A percentile compares a stretch with the other conserved stretches of the same genome.
phyloP scores from a whole-genome alignment of 2,113 vertebrate species.

The Sylvietta virens region DNA sequence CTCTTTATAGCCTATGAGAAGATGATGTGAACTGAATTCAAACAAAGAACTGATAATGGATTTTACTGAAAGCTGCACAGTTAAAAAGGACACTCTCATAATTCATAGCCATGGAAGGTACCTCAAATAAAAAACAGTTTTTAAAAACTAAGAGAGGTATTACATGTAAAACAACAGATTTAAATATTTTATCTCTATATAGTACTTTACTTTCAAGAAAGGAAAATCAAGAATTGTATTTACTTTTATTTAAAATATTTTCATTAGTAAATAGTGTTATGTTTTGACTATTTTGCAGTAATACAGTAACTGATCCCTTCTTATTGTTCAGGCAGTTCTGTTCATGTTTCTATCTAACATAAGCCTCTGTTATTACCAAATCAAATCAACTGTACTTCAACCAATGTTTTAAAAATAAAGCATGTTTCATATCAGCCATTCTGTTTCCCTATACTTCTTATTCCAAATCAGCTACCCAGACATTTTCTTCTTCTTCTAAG shows the following conservation, averaged over 20 bases:
- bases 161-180: neutral
- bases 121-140: constrained; percentile 17
- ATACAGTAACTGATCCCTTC: neutral
- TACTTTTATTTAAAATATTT: neutral
- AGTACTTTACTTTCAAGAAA: neutral
- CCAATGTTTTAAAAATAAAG: constrained; percentile 18
- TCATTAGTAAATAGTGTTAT: neutral
- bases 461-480: neutral
- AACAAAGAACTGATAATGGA: constrained; percentile 73
- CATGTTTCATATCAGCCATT: neutral
- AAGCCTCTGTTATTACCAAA: neutral
- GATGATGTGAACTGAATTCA: constrained; percentile 87
- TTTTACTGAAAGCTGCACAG: constrained; percentile 68
- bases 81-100: constrained; percentile 37
- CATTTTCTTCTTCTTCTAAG: neutral
- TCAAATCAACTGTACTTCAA: constrained; percentile 14
- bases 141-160: neutral
- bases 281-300: neutral
- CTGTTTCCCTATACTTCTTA: neutral
- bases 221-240: neutral
- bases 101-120: constrained; percentile 58
- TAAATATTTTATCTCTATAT: neutral
- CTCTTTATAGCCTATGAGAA: constrained; percentile 78
- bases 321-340: neutral
- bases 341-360: neutral